These are phyloP conservation scores for Eubasilissa splendida DNA, from an alignment of 2,888 invertebrate species.

Conservation along the genomic window DNA sequence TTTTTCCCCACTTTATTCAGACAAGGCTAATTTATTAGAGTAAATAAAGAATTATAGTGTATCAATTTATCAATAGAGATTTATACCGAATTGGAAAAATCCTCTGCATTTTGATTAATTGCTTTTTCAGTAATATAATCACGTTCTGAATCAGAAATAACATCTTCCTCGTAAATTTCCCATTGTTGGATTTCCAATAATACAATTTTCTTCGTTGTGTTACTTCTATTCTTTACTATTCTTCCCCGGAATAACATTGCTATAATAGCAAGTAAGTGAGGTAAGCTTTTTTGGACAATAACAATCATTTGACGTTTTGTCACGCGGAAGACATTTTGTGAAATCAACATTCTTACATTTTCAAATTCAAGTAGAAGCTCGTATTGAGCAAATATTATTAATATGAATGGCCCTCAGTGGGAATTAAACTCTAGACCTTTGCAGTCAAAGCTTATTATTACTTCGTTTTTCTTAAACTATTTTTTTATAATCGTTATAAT, in stretches of 20 bases:
- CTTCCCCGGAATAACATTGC: neutral
- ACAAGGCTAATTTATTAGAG: too few species aligned
- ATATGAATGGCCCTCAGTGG: too few species aligned
- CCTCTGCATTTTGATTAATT: constrained; percentile 26
- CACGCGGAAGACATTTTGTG: too few species aligned
- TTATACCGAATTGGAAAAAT: neutral
- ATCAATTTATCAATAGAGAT: constrained; percentile 17
- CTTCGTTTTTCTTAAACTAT: too few species aligned
- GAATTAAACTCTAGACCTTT: too few species aligned
- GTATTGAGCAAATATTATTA: too few species aligned
- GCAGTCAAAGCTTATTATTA: too few species aligned
- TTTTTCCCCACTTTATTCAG: too few species aligned
- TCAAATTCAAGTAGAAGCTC: too few species aligned
- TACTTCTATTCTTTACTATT: neutral
- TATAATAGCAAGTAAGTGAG: neutral
- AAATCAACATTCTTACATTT: too few species aligned
- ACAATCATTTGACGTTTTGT: too few species aligned
- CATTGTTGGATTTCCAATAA: constrained; percentile 4
- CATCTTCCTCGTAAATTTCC: constrained; percentile 10
- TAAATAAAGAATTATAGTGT: neutral
- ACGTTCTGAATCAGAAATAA: constrained; percentile 11
- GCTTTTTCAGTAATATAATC: constrained; percentile 28
- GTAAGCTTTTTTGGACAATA: neutral
- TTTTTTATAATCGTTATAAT: too few species aligned
- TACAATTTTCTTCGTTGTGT: neutral